Evolutionary conservation across 2,113 vertebrate species (phyloP).

Genomic region (Probosciger aterrimus): DNA sequence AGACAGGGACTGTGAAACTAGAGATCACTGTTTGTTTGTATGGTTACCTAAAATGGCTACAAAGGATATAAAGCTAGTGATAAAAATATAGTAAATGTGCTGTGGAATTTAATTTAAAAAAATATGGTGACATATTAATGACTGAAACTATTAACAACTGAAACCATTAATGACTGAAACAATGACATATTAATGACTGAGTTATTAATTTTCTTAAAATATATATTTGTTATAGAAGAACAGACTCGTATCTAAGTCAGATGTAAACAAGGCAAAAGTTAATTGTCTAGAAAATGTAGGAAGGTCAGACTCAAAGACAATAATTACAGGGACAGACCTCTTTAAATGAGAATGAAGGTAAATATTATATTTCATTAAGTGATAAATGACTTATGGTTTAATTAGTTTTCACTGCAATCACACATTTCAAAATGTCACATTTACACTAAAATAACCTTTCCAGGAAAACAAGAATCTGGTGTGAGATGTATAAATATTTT

Average conservation of each 20-base stretch:
- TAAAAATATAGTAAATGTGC: neutral
- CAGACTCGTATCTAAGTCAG: neutral
- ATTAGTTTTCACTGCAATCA: constrained; percentile 49
- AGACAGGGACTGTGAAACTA: neutral
- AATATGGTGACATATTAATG: neutral
- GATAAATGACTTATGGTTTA: constrained; percentile 62
- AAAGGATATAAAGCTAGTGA: neutral
- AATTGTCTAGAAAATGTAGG: constrained; percentile 3
- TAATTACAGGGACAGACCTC: constrained; percentile 31
- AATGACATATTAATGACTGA: neutral
- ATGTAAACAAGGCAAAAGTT: neutral
- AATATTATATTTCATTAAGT: constrained; percentile 52
- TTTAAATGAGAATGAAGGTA: constrained; percentile 45
- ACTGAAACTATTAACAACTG: too few species aligned
- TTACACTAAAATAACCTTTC: constrained; percentile 67
- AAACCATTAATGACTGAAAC: too few species aligned
- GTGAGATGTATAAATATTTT: constrained; percentile 54
- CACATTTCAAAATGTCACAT: constrained; percentile 64
- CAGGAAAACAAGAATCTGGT: constrained; percentile 38
- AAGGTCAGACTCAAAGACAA: constrained; percentile 22
- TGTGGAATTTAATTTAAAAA: neutral
- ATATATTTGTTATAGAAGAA: neutral
- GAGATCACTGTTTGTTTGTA: neutral
- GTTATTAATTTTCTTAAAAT: neutral
- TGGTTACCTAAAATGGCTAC: neutral